These are phyloP conservation scores for Pionites leucogaster DNA, from an alignment of 2,113 vertebrate genomes.

Conservation along the genomic window DNA sequence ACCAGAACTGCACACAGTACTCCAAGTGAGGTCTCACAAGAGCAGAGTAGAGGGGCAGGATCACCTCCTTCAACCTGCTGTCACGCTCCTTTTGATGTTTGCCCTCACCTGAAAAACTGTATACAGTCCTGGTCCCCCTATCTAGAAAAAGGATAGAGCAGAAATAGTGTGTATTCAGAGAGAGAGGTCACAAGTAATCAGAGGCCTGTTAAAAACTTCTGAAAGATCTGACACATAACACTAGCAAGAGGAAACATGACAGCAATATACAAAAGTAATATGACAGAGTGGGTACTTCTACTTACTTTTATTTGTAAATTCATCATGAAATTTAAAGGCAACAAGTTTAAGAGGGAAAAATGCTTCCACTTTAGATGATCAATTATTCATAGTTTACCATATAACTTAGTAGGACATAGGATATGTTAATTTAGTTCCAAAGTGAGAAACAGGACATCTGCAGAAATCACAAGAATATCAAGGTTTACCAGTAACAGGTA, in stretches of 20 bases:
- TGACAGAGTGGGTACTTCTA: background rate
- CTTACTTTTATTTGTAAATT: background rate
- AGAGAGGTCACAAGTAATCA: background rate
- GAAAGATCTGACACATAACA: background rate
- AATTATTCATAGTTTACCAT: background rate
- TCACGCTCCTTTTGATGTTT: background rate
- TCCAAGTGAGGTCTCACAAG: too few species aligned
- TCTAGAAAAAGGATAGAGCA: conserved; percentile 37
- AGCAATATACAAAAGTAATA: background rate
- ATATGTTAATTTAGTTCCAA: background rate
- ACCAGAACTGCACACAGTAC: too few species aligned
- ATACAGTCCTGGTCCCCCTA: conserved; percentile 46
- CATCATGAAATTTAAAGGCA: background rate
- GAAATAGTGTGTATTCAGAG: background rate
- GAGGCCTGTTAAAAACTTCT: background rate
- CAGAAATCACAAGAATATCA: background rate
- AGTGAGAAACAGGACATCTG: background rate
- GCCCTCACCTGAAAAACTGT: conserved; percentile 40
- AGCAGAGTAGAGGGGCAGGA: too few species aligned
- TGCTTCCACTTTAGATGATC: background rate
- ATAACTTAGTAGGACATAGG: background rate
- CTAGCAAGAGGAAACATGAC: background rate
- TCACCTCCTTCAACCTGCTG: too few species aligned
- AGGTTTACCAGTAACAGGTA: background rate
- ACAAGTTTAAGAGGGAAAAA: background rate